Percentiles rank a stretch among this genome's conserved stretches.
Evolutionary conservation across 2,888 invertebrate genomes (phyloP).

Genomic region (Trichogramma dendrolimi): DNA sequence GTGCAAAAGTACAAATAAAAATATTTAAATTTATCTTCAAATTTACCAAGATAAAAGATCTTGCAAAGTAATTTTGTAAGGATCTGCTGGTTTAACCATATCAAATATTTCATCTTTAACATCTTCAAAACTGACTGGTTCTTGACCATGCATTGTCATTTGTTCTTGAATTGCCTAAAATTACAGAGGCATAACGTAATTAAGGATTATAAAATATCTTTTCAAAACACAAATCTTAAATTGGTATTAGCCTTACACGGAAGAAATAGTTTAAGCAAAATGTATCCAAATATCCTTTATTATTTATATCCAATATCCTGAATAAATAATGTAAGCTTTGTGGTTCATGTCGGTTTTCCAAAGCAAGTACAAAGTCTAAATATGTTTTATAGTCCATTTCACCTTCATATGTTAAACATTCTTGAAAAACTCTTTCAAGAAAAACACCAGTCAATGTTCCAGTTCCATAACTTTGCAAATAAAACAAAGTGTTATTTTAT

Average conservation of each 20-base stretch:
- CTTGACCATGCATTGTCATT: slow-evolving; percentile 82
- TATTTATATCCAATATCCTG: slow-evolving; percentile 83
- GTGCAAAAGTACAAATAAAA: not conserved
- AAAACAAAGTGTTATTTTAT: slow-evolving; percentile 3
- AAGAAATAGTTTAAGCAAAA: slow-evolving; percentile 92
- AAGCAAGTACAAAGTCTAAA: slow-evolving; percentile 86
- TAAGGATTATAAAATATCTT: not conserved
- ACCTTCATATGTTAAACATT: slow-evolving; percentile 89
- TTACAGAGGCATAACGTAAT: slow-evolving; percentile 13
- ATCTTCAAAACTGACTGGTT: slow-evolving; percentile 86
- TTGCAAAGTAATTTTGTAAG: slow-evolving; percentile 76
- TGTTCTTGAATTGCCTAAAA: slow-evolving; percentile 83
- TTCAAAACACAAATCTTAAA: slow-evolving; percentile 1
- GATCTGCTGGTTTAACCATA: slow-evolving; percentile 89
- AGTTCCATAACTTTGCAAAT: slow-evolving; percentile 69
- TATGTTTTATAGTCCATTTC: slow-evolving; percentile 98
- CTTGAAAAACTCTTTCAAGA: slow-evolving; percentile 89
- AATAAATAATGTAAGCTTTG: slow-evolving; percentile 90
- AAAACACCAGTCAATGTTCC: slow-evolving; percentile 89
- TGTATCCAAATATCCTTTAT: slow-evolving; percentile 80
- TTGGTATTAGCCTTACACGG: slow-evolving; percentile 56
- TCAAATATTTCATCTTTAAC: slow-evolving; percentile 97
- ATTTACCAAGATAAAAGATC: slow-evolving; percentile 74
- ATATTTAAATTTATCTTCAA: not conserved
- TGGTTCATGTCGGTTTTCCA: slow-evolving; percentile 88